phyloP scores from a whole-genome alignment of 2,113 vertebrate species.

The Eublepharis macularius region DNA sequence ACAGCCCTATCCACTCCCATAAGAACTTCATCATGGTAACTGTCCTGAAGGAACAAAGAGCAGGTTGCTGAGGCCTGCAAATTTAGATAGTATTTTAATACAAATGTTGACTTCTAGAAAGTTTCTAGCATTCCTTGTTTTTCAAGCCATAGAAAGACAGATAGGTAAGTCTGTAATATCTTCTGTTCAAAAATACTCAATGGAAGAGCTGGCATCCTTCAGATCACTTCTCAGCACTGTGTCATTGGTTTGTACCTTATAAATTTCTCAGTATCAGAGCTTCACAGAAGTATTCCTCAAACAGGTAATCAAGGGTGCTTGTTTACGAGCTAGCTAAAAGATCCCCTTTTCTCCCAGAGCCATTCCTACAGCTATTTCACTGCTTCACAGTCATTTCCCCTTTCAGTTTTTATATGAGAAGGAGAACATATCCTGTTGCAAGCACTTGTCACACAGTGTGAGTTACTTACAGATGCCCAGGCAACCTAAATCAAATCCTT shows the following conservation, averaged over 20 bases:
- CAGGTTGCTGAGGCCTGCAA: too few species aligned
- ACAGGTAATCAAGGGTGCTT: neutral
- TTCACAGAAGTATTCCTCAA: slow-evolving; percentile 1
- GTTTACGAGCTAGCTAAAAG: neutral
- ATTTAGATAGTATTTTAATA: too few species aligned
- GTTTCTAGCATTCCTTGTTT: too few species aligned
- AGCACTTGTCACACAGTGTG: slow-evolving; percentile 40
- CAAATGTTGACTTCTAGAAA: too few species aligned
- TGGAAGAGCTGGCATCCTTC: neutral
- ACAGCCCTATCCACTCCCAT: too few species aligned
- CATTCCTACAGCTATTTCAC: slow-evolving; percentile 16
- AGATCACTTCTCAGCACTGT: neutral
- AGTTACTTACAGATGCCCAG: slow-evolving; percentile 19
- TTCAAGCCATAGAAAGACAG: too few species aligned
- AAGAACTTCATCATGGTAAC: too few species aligned
- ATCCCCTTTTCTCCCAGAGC: slow-evolving; percentile 36
- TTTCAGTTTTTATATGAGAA: slow-evolving; percentile 37
- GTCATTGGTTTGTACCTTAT: neutral
- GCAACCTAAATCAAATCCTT: slow-evolving; percentile 38
- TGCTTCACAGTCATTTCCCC: neutral
- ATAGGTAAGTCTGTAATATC: too few species aligned
- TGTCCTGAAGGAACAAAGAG: too few species aligned
- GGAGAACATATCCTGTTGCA: slow-evolving; percentile 58
- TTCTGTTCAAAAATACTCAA: too few species aligned
- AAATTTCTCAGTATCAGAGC: slow-evolving; percentile 27